These are phyloP conservation scores for Cactoblastis cactorum DNA, from an alignment of 2,888 invertebrate species.

Conservation along the genomic window DNA sequence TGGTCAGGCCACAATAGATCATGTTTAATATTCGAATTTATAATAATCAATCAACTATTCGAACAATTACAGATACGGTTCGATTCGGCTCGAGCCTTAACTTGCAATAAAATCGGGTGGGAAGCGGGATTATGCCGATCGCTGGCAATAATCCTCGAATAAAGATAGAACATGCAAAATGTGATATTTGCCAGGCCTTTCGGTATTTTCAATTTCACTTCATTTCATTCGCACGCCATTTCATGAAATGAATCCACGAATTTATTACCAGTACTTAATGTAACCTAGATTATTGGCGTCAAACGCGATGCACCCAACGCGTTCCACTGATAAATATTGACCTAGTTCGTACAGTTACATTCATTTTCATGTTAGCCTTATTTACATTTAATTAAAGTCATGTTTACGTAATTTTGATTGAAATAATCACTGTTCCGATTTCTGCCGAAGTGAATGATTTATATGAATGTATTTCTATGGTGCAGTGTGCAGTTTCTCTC, in stretches of 20 bases:
- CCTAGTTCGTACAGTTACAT: neutral
- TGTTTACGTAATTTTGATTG: no score
- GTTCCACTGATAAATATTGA: neutral
- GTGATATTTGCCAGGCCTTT: slow-evolving; percentile 8
- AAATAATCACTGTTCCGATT: no score
- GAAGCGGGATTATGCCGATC: neutral
- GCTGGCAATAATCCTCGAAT: neutral
- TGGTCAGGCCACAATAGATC: no score
- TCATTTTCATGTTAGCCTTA: no score
- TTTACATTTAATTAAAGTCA: no score
- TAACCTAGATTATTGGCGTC: slow-evolving; percentile 8
- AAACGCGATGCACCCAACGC: neutral
- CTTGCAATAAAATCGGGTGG: neutral
- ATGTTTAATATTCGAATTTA: no score
- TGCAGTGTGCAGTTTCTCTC: no score
- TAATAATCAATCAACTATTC: neutral
- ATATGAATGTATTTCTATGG: no score
- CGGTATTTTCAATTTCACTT: slow-evolving; percentile 7
- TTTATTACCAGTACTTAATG: slow-evolving; percentile 5
- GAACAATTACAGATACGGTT: neutral
- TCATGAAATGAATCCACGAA: slow-evolving; percentile 9
- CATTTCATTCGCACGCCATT: slow-evolving; percentile 10
- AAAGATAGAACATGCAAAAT: slow-evolving; percentile 7
- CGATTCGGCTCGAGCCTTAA: neutral
- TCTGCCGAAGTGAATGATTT: no score